A percentile compares a stretch with the other conserved stretches of the same genome.
These are phyloP conservation scores for Drosophila parthenogenetica DNA, from an alignment of 2,888 invertebrate species.

Conservation along the genomic window DNA sequence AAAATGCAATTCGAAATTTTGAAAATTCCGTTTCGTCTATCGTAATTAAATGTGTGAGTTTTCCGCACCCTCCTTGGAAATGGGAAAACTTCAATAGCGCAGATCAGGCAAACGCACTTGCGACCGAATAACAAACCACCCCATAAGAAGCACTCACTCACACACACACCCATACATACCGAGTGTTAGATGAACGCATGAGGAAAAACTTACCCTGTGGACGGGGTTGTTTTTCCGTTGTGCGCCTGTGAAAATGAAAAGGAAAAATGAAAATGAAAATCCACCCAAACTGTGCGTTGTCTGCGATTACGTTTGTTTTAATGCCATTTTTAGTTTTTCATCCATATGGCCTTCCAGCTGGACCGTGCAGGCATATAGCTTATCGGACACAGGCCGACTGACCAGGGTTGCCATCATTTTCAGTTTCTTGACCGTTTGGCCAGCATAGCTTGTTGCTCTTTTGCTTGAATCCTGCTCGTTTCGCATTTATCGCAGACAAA, in stretches of 20 bases:
- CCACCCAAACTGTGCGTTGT: constrained; percentile 63
- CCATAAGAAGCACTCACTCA: constrained; percentile 34
- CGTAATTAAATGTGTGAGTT: constrained; percentile 48
- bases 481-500: constrained; percentile 37
- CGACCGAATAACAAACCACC: constrained; percentile 59
- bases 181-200: constrained; percentile 8
- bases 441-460: constrained; percentile 39
- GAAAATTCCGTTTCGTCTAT: constrained; percentile 4
- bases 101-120: constrained; percentile 37
- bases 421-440: constrained; percentile 22
- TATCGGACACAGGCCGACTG: constrained; percentile 52
- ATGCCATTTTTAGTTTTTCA: constrained; percentile 74
- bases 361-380: constrained; percentile 43
- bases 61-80: constrained; percentile 33
- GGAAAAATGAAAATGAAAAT: constrained; percentile 74
- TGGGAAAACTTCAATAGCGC: constrained; percentile 54
- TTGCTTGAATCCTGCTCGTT: constrained; percentile 41
- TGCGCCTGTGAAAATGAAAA: constrained; percentile 57
- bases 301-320: constrained; percentile 72
- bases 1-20: constrained; percentile 23
- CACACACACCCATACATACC: constrained; percentile 23
- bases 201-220: constrained; percentile 60
- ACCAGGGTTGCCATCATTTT: constrained; percentile 51
- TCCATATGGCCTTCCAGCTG: constrained; percentile 67
- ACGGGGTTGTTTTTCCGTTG: constrained; percentile 74